Evolutionary conservation across 2,113 vertebrate genomes (phyloP), one percentile per base, ranked within the genome.

Genomic region (Epinephelus lanceolatus): DNA sequence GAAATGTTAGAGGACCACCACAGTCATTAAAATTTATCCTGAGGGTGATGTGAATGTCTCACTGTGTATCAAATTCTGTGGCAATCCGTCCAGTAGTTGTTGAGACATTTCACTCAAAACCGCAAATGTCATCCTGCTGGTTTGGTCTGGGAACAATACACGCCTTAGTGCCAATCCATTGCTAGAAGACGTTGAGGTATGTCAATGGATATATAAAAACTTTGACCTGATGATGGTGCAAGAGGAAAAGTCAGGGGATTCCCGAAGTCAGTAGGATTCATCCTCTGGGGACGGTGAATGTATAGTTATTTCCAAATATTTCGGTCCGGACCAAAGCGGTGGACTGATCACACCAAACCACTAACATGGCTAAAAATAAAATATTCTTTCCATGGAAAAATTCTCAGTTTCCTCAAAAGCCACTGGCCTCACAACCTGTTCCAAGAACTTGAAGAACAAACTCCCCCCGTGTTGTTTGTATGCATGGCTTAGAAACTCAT

Each of bases 401-500:
- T 27, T 23, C 27, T 6, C 10, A 12, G 1, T 74, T 68, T 33
- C 59, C 42, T 59, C 23, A 61, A 8, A 53, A 53, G 49, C 8
- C 27, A 8, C 5, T 30, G 15, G 42, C 42, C 21, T 67, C 47
- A 51, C 49, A 75, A 37, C n/a, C 11, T 23, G 13, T 13, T 74
- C 30, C 42, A 42, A 61, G 19, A 62, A 40, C 61, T 33, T 3
- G n/a, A 33, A 47, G 25, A 7, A 60, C 59, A 60, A 45, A 55
- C 18, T 25, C 37, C 27, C 30, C 17, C 33, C 17, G 6, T 18
- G 45, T 21, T 71, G 59, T 82, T 71, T 59, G 10, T 30, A 53
- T 74, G 25, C 59, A 57, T 60, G 47, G 21, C 51, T 53, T 6
- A 78, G 33, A 78, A 71, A 81, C 33, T 17, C 19, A 66, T 14